phyloP scores from a whole-genome alignment of 2,888 invertebrate genomes.

The Drosophila colorata region DNA sequence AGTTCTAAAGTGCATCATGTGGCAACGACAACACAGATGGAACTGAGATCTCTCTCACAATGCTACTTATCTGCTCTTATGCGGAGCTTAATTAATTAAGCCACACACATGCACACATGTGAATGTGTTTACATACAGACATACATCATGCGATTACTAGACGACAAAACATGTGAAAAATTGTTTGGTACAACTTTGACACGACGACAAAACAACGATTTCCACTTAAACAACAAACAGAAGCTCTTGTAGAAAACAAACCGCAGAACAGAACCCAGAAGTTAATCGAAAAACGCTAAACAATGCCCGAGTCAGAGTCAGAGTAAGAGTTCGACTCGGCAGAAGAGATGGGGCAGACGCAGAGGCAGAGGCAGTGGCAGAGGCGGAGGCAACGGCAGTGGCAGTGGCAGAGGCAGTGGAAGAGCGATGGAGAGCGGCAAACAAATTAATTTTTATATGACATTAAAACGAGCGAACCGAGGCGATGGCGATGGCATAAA shows the following conservation, averaged over 20 bases:
- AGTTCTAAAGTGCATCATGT: constrained; percentile 44
- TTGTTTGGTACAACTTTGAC: constrained; percentile 70
- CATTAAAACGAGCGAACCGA: constrained; percentile 80
- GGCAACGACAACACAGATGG: constrained; percentile 11
- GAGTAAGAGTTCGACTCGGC: constrained; percentile 18
- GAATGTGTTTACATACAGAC: background rate
- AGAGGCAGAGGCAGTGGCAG: constrained; percentile 10
- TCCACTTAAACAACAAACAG: constrained; percentile 78
- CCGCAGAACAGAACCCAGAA: constrained; percentile 71
- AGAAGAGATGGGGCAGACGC: constrained; percentile 9
- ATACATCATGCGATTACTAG: constrained; percentile 34
- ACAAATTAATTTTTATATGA: constrained; percentile 83
- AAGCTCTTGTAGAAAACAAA: constrained; percentile 65
- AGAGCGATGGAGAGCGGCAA: constrained; percentile 66
- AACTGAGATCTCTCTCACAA: background rate
- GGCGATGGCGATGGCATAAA: constrained; percentile 58
- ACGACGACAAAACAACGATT: constrained; percentile 80
- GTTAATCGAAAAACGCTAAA: constrained; percentile 81
- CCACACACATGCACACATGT: constrained; percentile 19
- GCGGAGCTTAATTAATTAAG: constrained; percentile 70
- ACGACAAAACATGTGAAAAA: constrained; percentile 58
- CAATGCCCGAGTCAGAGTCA: constrained; percentile 47
- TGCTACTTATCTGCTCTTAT: constrained; percentile 32
- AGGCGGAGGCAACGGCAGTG: too few species aligned
- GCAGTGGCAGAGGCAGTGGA: constrained; percentile 1